Percentiles rank a stretch among this genome's conserved stretches.
Evolutionary conservation across 2,113 vertebrate species (phyloP).

Genomic region (Dipodomys spectabilis): DNA sequence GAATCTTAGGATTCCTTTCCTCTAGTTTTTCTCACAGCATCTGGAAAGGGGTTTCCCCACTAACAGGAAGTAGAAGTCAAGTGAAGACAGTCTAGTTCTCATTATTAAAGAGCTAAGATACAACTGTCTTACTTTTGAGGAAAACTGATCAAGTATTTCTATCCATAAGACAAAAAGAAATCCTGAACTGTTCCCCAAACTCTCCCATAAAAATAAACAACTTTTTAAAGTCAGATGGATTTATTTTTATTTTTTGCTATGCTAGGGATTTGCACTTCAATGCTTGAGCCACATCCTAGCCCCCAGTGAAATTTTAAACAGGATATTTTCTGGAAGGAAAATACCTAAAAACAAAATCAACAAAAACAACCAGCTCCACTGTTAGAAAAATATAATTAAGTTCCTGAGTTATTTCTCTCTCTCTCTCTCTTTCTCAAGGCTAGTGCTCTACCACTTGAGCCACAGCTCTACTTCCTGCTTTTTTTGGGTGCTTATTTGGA

Average conservation of each 20-base stretch:
- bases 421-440: too few relatives aligned
- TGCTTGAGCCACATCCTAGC: neutral
- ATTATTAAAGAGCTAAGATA: conserved; percentile 54
- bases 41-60: conserved; percentile 48
- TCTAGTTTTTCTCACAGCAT: conserved; percentile 23
- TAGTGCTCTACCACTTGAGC: too few relatives aligned
- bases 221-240: neutral
- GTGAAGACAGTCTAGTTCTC: conserved; percentile 56
- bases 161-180: conserved; percentile 57
- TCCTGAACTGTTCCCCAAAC: conserved; percentile 10
- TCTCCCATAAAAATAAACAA: conserved; percentile 51
- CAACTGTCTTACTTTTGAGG: conserved; percentile 46
- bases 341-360: conserved; percentile 26
- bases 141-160: conserved; percentile 59
- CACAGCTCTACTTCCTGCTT: too few relatives aligned
- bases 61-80: conserved; percentile 68
- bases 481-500: too few relatives aligned
- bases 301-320: conserved; percentile 27
- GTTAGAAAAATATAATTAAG: conserved; percentile 51
- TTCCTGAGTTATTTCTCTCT: too few relatives aligned
- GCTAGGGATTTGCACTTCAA: too few relatives aligned
- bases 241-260: neutral
- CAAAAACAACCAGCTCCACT: conserved; percentile 53
- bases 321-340: conserved; percentile 28
- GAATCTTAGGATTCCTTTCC: conserved; percentile 48